Evolutionary conservation across 2,888 invertebrate genomes (phyloP), one percentile per base, ranked within the genome.

Genomic region (Lasioglossum zephyrum): DNA sequence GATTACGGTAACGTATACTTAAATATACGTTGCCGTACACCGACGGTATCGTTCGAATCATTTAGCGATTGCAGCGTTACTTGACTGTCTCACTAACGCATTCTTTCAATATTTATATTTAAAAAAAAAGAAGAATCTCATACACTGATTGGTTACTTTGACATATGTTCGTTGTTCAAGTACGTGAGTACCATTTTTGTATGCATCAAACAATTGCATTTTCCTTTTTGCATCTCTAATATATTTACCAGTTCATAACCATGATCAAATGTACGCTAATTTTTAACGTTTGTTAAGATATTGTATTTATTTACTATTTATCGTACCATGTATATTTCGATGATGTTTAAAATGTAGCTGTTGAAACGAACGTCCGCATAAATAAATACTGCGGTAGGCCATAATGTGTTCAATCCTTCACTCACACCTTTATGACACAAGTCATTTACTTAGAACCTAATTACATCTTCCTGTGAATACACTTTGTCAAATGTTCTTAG

Each of bases 361-460:
- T 88, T 88, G 86, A 82, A 90, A 90, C 88, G 87, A 88, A 88
- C 81, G 85, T 79, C 89, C 91, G 92, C 92, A 89, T 86, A 86
- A 91, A 92, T 91, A 91, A 91, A 91, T 47, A 80, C 84, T 91
- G 92, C 92, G 92, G 91, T 89, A 87, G 90, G 84, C 84, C 87
- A 90, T 84, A 89, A 84, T 81, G 85, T 90, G 84, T 91, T 84
- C 85, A 85, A 41, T 79, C 63, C 74, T 83, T 88, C 81, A 85
- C 69, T 85, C 75, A 47, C 63, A 83, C 87, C 86, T 86, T 41
- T 26, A 70, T 6, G 41, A 70, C 6, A 26, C 41, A 13, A n/a
- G 5, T 41, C 41, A 70, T 70, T 70, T 41, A 41, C 70, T n/a
- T n/a, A 9, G 13, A 70, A 70, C 5, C 13, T n/a, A 41, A 70